A percentile compares a stretch with the other conserved stretches of the same genome.
Evolutionary conservation across 2,888 invertebrate genomes (phyloP).

Genomic region (Mechanitis mazaeus): DNA sequence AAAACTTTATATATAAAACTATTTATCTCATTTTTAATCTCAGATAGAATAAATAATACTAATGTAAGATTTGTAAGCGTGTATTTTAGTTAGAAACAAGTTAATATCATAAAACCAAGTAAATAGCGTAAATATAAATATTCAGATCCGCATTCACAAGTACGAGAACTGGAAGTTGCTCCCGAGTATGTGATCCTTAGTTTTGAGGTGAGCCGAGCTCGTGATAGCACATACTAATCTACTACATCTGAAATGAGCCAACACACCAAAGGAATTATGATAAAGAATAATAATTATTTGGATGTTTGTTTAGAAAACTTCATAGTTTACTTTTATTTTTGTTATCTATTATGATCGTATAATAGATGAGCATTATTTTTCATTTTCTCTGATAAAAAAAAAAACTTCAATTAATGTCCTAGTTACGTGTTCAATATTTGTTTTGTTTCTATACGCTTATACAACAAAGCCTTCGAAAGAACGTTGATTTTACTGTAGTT

Average conservation of each 20-base stretch:
- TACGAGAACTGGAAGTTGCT: constrained; percentile 44
- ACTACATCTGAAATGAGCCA: constrained; percentile 40
- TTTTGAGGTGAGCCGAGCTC: constrained; percentile 49
- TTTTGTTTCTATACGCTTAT: constrained; percentile 2
- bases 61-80: background rate
- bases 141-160: constrained; percentile 25
- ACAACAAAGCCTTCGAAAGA: constrained; percentile 3
- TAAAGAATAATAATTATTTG: constrained; percentile 31
- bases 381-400: background rate
- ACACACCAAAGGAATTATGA: constrained; percentile 35
- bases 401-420: constrained; percentile 1
- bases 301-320: background rate
- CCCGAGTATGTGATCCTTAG: constrained; percentile 41
- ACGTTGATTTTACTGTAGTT: constrained; percentile 5
- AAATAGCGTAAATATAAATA: constrained; percentile 22
- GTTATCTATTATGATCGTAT: background rate
- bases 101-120: constrained; percentile 11
- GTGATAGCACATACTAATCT: constrained; percentile 60
- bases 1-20: no score
- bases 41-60: no score
- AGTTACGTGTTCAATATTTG: constrained; percentile 1
- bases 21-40: no score
- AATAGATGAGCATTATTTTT: background rate
- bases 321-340: background rate
- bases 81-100: background rate